Percentiles rank a stretch among this genome's conserved stretches.
Evolutionary conservation across 30 jellyfish, hydroid and myxozoan species (phyloP).

Genomic region (Clytia hemisphaerica): DNA sequence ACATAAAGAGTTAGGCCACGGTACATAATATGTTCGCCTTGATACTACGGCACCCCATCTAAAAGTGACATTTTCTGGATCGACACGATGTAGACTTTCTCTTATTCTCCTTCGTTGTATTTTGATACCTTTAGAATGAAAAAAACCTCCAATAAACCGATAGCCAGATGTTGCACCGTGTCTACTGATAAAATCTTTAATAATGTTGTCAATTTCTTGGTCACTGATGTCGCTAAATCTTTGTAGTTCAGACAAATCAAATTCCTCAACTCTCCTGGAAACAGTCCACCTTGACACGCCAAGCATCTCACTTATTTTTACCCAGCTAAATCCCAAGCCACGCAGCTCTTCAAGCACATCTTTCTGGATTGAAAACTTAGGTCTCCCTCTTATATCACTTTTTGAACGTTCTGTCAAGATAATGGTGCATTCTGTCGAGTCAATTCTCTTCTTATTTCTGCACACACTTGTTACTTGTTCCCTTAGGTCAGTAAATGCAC

Average conservation of each 20-base stretch:
- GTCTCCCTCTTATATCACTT: too few relatives aligned
- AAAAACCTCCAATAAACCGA: background rate
- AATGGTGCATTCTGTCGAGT: too few relatives aligned
- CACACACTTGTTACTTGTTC: too few relatives aligned
- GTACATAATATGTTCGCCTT: constrained; percentile 25
- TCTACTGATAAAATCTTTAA: background rate
- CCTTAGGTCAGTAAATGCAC: too few relatives aligned
- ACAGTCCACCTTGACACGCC: constrained; percentile 57
- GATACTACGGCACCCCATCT: background rate
- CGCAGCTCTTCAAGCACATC: constrained; percentile 41
- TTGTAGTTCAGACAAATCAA: constrained; percentile 24
- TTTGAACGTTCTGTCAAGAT: too few relatives aligned
- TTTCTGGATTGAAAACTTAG: too few relatives aligned
- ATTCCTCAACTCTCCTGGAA: constrained; percentile 41
- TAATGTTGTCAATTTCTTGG: constrained; percentile 23
- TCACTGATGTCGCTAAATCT: constrained; percentile 34
- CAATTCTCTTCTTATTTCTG: too few relatives aligned
- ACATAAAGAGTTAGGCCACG: constrained; percentile 24
- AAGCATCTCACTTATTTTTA: constrained; percentile 26
- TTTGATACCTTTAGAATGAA: constrained; percentile 6
- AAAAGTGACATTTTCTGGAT: too few relatives aligned
- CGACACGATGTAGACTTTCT: constrained; percentile 18
- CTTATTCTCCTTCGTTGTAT: constrained; percentile 21
- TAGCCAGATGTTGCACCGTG: constrained; percentile 28
- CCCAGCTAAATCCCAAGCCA: constrained; percentile 46